Percentiles rank a stretch among this genome's conserved stretches.
These are phyloP conservation scores for Sebastes oblongus DNA, from an alignment of 2,797 vertebrate species.

Conservation along the genomic window DNA sequence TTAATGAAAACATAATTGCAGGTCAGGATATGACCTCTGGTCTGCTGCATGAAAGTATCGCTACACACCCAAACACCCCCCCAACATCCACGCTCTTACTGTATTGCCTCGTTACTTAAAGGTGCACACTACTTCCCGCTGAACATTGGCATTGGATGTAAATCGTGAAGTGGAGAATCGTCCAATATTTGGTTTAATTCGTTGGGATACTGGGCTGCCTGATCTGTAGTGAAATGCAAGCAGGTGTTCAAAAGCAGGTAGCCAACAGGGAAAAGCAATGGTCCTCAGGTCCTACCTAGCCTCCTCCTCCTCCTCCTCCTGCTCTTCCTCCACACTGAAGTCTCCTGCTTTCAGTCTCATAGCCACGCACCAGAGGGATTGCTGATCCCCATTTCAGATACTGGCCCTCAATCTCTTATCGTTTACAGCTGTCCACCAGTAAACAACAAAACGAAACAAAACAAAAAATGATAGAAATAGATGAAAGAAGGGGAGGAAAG, in stretches of 20 bases:
- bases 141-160: neutral
- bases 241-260: slow-evolving; percentile 14
- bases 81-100: neutral
- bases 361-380: slow-evolving; percentile 80
- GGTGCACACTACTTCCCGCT: neutral
- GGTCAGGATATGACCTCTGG: neutral
- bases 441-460: slow-evolving; percentile 85
- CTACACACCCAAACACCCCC: neutral
- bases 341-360: slow-evolving; percentile 78
- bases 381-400: slow-evolving; percentile 87
- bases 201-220: neutral
- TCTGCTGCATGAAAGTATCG: neutral
- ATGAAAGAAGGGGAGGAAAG: slow-evolving; percentile 51
- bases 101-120: neutral
- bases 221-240: slow-evolving; percentile 11
- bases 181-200: neutral
- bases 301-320: slow-evolving; percentile 36
- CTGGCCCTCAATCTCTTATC: slow-evolving; percentile 82
- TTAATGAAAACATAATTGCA: neutral
- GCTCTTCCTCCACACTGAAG: slow-evolving; percentile 60
- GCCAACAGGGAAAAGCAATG: slow-evolving; percentile 10
- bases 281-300: slow-evolving; percentile 16
- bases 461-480: slow-evolving; percentile 78
- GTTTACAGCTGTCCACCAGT: slow-evolving; percentile 84
- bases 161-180: neutral